Base-by-base conservation (phyloP, 2,888 invertebrate species). In the Nesidiocoris tenuis region DNA sequence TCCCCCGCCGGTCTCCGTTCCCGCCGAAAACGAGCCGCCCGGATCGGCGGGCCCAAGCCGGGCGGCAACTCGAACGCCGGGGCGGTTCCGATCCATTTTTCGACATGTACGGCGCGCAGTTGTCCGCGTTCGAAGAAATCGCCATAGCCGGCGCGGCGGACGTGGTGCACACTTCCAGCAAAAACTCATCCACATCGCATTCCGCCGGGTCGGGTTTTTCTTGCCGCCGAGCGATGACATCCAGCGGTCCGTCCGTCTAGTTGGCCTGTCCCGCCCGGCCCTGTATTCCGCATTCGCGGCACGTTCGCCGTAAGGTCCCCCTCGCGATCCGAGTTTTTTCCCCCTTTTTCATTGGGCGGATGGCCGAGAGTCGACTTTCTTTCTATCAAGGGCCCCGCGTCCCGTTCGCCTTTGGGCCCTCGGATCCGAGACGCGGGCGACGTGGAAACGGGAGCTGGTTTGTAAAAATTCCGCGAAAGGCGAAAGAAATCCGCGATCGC, bases 191-290 rank as follows among this genome's bases (percentile, higher is more conserved):
- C n/a, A n/a, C n/a, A 72, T 72, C 61, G 72, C 72, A 72, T 72
- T 72, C 72, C 72, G 55, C 72, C 72, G 61, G 72, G 72, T 72
- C 72, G 63, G 61, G 72, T 72, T 72, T 72, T 72, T 72, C 72
- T 39, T 39, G 39, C 39, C n/a, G n/a, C n/a, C 39, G 39, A 39
- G 5, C 39, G 39, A 39, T 39, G 39, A 12, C 39, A 39, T 39
- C 39, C 39, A 7, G 5, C 39, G 39, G 39, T 39, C 39, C 12
- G 39, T 39, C 39, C 39, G 39, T 39, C 39, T 39, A 39, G 39
- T 39, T 39, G 39, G 39, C 12, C 12, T 12, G 39, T 39, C 39
- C 12, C 39, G 39, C 39, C 12, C 39, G 5, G 39, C 39, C 5
- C 3, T 39, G 3, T 39, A 39, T 39, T 39, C 39, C 39, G 39